Conservation (phyloP, 2,797 vertebrate species). For the Dryobates pubescens region DNA sequence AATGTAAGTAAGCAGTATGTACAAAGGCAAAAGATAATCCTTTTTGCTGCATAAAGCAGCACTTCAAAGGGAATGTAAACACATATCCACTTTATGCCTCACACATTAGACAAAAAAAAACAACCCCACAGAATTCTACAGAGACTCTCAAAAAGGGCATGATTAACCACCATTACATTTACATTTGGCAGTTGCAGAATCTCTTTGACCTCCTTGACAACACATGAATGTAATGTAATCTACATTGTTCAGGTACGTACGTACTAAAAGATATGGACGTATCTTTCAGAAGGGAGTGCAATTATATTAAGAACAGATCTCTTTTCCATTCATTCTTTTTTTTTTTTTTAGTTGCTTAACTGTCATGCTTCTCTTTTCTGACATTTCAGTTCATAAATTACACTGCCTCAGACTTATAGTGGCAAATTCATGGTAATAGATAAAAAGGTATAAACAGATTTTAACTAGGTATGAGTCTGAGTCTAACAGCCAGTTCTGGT, state of each 20-base stretch:
- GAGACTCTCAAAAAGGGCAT: neutral
- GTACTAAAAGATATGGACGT: too few species aligned
- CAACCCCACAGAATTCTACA: constrained; percentile 17
- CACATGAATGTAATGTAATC: neutral
- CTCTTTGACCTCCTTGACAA: neutral
- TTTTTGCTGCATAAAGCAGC: neutral
- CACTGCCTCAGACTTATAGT: neutral
- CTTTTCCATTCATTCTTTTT: neutral
- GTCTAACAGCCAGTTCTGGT: neutral
- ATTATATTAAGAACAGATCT: neutral
- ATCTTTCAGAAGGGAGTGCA: neutral
- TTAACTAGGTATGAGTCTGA: constrained; percentile 19
- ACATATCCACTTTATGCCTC: neutral
- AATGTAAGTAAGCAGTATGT: neutral
- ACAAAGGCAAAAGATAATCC: neutral
- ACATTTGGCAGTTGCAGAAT: neutral
- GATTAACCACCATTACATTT: constrained; percentile 25
- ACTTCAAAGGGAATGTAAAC: constrained; percentile 20
- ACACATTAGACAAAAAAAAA: constrained; percentile 38
- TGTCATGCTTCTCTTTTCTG: neutral
- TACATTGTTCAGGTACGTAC: neutral
- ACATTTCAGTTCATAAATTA: constrained; percentile 2
- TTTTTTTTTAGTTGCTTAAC: neutral
- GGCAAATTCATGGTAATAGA: neutral
- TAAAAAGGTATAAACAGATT: constrained; percentile 6